Conservation (phyloP, 2,888 invertebrate species). For the Pocota personata region DNA sequence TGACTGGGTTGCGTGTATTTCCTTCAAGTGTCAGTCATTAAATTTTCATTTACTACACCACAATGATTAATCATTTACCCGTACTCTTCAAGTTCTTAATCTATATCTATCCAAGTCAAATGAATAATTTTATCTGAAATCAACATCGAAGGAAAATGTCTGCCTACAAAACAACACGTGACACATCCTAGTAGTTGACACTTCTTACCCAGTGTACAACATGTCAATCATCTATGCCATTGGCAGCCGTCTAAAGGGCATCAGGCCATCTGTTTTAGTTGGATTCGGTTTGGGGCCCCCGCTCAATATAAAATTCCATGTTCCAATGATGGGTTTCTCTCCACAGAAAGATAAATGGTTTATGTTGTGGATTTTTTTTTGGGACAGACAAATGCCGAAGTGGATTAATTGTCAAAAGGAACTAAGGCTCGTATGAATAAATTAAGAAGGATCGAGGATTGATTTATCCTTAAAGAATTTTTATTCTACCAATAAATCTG, state of each 20-base stretch:
- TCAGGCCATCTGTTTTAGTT: slow-evolving; percentile 43
- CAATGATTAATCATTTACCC: slow-evolving; percentile 56
- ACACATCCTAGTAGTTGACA: slow-evolving; percentile 51
- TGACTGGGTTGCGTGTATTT: background rate
- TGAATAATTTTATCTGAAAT: slow-evolving; percentile 60
- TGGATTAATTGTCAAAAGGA: slow-evolving; percentile 50
- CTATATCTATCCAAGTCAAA: slow-evolving; percentile 21
- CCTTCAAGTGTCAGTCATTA: slow-evolving; percentile 29
- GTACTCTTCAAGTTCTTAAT: background rate
- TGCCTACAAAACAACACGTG: slow-evolving; percentile 42
- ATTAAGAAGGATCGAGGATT: slow-evolving; percentile 16
- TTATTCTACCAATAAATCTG: slow-evolving; percentile 4
- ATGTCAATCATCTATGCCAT: slow-evolving; percentile 59
- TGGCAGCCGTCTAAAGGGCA: background rate
- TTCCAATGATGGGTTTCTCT: slow-evolving; percentile 13
- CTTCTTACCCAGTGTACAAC: slow-evolving; percentile 14
- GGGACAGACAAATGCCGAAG: slow-evolving; percentile 10
- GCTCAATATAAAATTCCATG: slow-evolving; percentile 30
- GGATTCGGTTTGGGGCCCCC: background rate
- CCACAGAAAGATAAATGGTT: slow-evolving; percentile 36
- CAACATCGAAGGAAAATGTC: slow-evolving; percentile 26
- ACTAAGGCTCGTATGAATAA: background rate
- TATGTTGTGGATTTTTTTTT: background rate
- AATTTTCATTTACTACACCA: slow-evolving; percentile 49
- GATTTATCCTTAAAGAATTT: background rate